Conservation (phyloP, 2,888 invertebrate genomes). For the Eristalis tenax region DNA sequence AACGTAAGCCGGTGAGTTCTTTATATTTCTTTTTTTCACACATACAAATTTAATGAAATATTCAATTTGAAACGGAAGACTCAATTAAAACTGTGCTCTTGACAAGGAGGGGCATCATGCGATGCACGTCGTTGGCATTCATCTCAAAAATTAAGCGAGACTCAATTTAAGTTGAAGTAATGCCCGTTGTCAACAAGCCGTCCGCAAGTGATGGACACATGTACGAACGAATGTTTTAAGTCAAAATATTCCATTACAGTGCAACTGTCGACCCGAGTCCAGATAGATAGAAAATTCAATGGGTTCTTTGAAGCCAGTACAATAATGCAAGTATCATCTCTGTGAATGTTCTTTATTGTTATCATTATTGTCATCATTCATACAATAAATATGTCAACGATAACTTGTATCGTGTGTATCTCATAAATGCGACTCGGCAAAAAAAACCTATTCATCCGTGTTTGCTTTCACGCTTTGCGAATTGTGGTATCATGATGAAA, state of each 20-base stretch:
- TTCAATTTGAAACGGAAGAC: conserved; percentile 62
- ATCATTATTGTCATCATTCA: neutral
- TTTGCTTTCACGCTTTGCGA: neutral
- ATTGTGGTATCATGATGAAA: neutral
- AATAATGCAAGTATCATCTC: conserved; percentile 17
- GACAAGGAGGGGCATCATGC: conserved; percentile 54
- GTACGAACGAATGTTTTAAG: conserved; percentile 13
- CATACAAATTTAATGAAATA: conserved; percentile 41
- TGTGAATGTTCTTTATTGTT: conserved; percentile 8
- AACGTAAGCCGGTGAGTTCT: neutral
- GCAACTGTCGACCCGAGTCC: neutral
- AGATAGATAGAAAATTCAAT: conserved; percentile 22
- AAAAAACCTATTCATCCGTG: neutral
- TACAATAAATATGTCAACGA: neutral
- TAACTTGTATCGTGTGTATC: neutral
- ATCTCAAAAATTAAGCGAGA: conserved; percentile 58
- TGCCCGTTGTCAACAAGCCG: conserved; percentile 55
- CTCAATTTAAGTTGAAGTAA: conserved; percentile 66
- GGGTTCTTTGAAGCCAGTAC: conserved; percentile 6
- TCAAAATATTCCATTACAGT: conserved; percentile 58
- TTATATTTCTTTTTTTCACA: conserved; percentile 45
- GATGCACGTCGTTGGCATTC: conserved; percentile 48
- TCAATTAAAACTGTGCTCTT: conserved; percentile 62
- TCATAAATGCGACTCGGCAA: neutral
- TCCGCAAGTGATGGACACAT: conserved; percentile 7